Evolutionary conservation across 2,888 invertebrate genomes (phyloP), one percentile per base, ranked within the genome.

Genomic region (Drosophila yooni): DNA sequence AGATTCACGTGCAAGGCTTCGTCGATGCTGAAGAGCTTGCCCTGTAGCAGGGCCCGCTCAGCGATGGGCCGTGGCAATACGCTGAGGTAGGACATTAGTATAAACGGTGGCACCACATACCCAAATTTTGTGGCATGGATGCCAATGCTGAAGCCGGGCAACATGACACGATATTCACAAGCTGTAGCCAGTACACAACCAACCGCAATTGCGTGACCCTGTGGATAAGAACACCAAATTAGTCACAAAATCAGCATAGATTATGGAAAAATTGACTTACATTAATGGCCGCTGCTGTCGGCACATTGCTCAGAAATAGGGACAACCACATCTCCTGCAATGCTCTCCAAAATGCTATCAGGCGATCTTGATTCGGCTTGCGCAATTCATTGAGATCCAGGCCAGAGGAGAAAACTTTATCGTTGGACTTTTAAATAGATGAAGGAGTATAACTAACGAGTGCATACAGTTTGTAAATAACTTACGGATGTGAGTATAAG

Each of bases 361-460:
- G 93, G 70, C 96, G 94, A 43, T 96, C 95, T 61, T 94, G 91
- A 59, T 97, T 95, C 0, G 97, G 96, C 90, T 97, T 96, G 90
- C 97, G 97, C 96, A 98, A 96, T 94, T 98, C 98, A 93, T 95
- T 94, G 33, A 98, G 96, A 90, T 98, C 98, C 70, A 98, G 93
- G 5, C 98, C 98, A 25, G 96, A 97, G 7, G 96, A 96, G 91
- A 98, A 98, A 36, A 97, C 84, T 29, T 60, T 81, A 40, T 78
- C 75, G 59, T 78, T 87, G 11, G 83, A 79, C 86, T 87, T 40
- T 48, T 25, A n/a, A 48, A 38, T n/a, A n/a, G 31, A n/a, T 10
- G 0, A 13, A 53, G n/a, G 10, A 53, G 11, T 38, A 7, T 52
- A 8, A 43, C 15, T n/a, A 34, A 3, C 5, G 21, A 25, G 15